Base-by-base conservation (phyloP, 2,113 vertebrate species). In the Entomyzon cyanotis region DNA sequence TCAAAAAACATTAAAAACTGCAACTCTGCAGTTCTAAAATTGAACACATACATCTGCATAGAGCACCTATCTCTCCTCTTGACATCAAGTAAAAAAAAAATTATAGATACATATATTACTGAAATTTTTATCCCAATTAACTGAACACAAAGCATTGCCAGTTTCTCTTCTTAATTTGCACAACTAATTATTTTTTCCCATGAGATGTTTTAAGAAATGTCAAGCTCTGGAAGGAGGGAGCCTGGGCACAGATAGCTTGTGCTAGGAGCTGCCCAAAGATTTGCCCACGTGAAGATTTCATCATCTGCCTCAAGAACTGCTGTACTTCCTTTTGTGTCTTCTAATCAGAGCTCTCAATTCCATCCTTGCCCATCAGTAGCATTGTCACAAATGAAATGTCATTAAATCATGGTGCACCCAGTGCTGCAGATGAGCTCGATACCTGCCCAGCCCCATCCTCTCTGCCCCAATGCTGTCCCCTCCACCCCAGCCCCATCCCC, bases 381-480 rank as follows among this genome's bases (percentile, higher is more conserved):
- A 49, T 3, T 3, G 5, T 15, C 64, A 59, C 2, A 7, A 74
- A 15, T 30, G 41, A 41, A 30, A n/a, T 0, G 4, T 12, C 11
- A 59, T 19, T 23, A 42, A 68, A 41, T 18, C 41, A 6, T 8
- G 37, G 25, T 70, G 81, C 25, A n/a, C 8, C 5, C 55, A 49
- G 10, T 2, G 11, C 55, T 69, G 41, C 46, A 41, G 7, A 11
- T 27, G 41, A 28, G 47, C 20, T 25, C 3, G 4, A 1, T 9
- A 10, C 4, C n/a, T 0, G 0, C 18, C 33, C 55, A 59, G 33
- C 11, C 1, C 33, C 3, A 1, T 9, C n/a, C 33, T 46, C 41
- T 18, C 50, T 10, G 41, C 22, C 69, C 63, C 46, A 39, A 42
- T 24, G 1, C 41, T 7, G 7, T 15, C 63, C 63, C 47, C 22